Conservation (phyloP, 2,113 vertebrate genomes). For the Mustela lutreola region DNA sequence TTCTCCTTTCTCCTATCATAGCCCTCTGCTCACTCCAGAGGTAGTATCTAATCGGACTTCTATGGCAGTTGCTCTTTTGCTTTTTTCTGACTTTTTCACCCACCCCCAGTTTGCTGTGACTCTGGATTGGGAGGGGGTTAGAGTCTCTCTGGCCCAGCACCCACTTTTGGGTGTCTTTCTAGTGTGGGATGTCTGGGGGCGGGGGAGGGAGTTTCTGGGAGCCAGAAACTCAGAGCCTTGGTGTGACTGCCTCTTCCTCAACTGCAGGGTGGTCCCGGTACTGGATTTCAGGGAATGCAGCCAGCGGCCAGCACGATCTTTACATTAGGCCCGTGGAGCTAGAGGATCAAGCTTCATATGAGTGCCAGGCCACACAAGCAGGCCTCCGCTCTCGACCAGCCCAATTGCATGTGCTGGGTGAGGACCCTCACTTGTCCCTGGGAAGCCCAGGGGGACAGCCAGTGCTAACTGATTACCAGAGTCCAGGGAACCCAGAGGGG, state of each 20-base stretch:
- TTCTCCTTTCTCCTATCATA: not conserved
- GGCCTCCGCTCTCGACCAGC: slow-evolving; percentile 93
- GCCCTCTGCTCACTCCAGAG: not conserved
- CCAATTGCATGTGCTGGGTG: slow-evolving; percentile 93
- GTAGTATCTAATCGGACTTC: not conserved
- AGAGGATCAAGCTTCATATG: slow-evolving; percentile 93
- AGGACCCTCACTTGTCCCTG: slow-evolving; percentile 66
- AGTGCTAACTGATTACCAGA: not conserved
- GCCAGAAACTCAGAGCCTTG: not conserved
- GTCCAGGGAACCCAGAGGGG: not conserved
- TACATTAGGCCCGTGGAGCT: slow-evolving; percentile 92
- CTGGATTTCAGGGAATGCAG: slow-evolving; percentile 91
- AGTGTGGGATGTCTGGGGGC: not conserved
- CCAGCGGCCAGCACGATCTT: slow-evolving; percentile 93
- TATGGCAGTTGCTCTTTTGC: not conserved
- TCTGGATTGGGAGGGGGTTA: not conserved
- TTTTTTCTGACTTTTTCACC: not conserved
- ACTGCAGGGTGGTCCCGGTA: slow-evolving; percentile 93
- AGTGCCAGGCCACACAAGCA: slow-evolving; percentile 95
- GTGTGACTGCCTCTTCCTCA: not conserved
- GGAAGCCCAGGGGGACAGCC: not conserved
- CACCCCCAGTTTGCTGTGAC: not conserved
- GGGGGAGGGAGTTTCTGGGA: not conserved
- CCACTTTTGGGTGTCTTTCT: not conserved
- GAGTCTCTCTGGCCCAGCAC: not conserved